Evolutionary conservation across 1,140 invertebrate genomes (phyloP).

Genomic region (Phocides pigmalion): DNA sequence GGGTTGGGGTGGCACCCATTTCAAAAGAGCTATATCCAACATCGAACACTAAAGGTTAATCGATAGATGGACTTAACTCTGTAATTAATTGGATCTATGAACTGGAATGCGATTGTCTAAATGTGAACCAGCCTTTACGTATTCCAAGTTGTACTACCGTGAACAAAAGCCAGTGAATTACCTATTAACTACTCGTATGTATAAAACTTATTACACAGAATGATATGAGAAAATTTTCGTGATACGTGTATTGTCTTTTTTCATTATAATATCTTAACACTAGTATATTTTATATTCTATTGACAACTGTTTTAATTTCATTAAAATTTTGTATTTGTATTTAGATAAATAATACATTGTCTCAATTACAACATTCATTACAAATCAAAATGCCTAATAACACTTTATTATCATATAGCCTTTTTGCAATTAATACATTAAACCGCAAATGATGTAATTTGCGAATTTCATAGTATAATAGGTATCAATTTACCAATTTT

Average conservation of each 20-base stretch:
- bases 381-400: too few relatives aligned
- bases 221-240: conserved; percentile 70
- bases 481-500: too few relatives aligned
- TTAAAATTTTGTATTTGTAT: conserved; percentile 36
- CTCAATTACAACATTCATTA: too few relatives aligned
- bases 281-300: conserved; percentile 38
- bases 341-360: conserved; percentile 3
- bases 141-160: not conserved
- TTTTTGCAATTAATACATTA: too few relatives aligned
- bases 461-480: too few relatives aligned
- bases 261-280: conserved; percentile 62
- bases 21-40: too few relatives aligned
- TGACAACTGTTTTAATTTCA: conserved; percentile 29
- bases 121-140: not conserved
- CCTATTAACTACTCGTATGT: conserved; percentile 2
- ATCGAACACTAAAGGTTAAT: too few relatives aligned
- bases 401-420: too few relatives aligned
- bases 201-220: conserved; percentile 39
- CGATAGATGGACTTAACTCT: too few relatives aligned
- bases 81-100: too few relatives aligned
- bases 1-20: too few relatives aligned
- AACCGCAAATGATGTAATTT: too few relatives aligned
- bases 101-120: not conserved
- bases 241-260: conserved; percentile 76
- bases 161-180: conserved; percentile 18